Evolutionary conservation across 2,113 vertebrate species (phyloP), one percentile per base, ranked within the genome.

Genomic region (Riparia riparia): DNA sequence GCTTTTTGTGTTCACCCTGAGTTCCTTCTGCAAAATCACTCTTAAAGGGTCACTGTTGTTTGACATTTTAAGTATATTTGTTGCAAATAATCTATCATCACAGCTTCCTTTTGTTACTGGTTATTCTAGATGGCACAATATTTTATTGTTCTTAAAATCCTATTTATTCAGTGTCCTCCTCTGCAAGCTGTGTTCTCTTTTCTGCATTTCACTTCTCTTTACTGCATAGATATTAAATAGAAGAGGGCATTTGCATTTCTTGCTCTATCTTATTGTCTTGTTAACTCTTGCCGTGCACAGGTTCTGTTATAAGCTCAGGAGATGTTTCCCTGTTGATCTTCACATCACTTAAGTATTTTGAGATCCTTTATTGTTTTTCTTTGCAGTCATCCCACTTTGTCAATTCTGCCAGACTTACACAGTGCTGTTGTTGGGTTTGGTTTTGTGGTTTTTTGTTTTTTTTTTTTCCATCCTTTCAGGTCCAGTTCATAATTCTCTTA

Each of bases 401-500:
- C 56, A 79, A 3, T 89, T 92, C 37, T 87, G 81, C 54, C 63
- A 93, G 57, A 28, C 26, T 92, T 76, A 73, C 76, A 50, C 39
- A 44, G n/a, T n/a, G n/a, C 49, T 79, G 64, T 39, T 89, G 47
- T 71, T 90, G 26, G 31, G 42, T 66, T 77, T 77, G 58, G 16
- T 7, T 0, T 84, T 93, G 37, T n/a, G n/a, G n/a, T n/a, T n/a
- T n/a, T n/a, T n/a, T n/a, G 37, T 37, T 37, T 37, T 37, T 37
- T 0, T 81, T 84, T 93, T 90, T 68, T 83, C n/a, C 34, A 74
- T 60, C 34, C 69, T 83, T 96, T 79, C 53, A 34, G 32, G 83
- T 93, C 82, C 70, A 57, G 34, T 87, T 91, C 24, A 39, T 86
- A 93, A 94, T 95, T 95, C 87, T 92, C 71, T 93, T 95, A 95